Evolutionary conservation across 2,888 invertebrate genomes (phyloP), one percentile per base, ranked within the genome.

Genomic region (Diaprepes abbreviatus): DNA sequence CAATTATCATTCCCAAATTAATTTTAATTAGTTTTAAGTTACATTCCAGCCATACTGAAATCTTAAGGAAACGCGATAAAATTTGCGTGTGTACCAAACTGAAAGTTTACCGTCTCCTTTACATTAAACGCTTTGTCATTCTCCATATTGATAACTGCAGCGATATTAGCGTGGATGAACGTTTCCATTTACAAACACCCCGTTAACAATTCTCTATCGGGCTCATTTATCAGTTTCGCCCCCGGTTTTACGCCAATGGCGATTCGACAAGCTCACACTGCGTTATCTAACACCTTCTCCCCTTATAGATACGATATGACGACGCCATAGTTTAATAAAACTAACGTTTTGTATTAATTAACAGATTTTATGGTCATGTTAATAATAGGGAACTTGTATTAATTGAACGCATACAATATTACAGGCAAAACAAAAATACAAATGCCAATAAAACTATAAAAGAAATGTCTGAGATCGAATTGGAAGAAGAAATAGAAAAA

Each of bases 241-340:
- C 81, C 78, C 76, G 76, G 76, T 74, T 77, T 80, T 78, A 79
- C 80, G 81, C 81, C 81, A 82, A 81, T 82, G 81, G 81, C 82
- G 79, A 82, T 82, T 81, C 81, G 80, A 78, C 79, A 77, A 52
- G 71, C 80, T 81, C 79, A 77, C 81, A 80, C 81, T 78, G 77
- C 77, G 82, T 82, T 83, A 83, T 83, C 83, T 81, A 70, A 75
- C 77, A 78, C 79, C 78, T 77, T 77, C 76, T 76, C 76, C 67
- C 66, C 71, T 70, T 64, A 64, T 67, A 66, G 64, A 57, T 21
- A 40, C 6, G 17, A 55, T 43, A n/a, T 28, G 28, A 21, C 48
- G 66, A 66, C 66, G 70, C 70, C 70, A 66, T 66, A 63, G 57
- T 65, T 65, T 70, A 65, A 65, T 64, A 55, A 70, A 57, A 60